Conservation (phyloP, 2,888 invertebrate species). For the Cantharis flavilabris region DNA sequence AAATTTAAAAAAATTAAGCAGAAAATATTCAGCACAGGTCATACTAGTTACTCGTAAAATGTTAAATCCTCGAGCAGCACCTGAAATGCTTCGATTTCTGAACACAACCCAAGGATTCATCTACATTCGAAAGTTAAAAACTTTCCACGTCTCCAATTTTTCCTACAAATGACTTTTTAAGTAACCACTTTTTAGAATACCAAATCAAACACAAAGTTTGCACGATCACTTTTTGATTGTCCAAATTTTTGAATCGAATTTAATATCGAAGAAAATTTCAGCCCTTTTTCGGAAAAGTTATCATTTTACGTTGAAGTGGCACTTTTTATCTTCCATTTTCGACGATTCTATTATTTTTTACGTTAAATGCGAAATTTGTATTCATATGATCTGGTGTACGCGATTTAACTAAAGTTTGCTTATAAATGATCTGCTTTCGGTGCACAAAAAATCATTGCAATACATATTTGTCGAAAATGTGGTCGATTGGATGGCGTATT, state of each 20-base stretch:
- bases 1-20: neutral
- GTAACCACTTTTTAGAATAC: neutral
- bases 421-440: slow-evolving; percentile 20
- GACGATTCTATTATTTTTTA: neutral
- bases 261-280: neutral
- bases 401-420: slow-evolving; percentile 19
- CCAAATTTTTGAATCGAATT: neutral
- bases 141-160: neutral
- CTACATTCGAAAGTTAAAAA: neutral
- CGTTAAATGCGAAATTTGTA: slow-evolving; percentile 16
- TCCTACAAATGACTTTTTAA: neutral
- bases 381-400: slow-evolving; percentile 16
- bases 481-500: slow-evolving; percentile 3
- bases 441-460: slow-evolving; percentile 18
- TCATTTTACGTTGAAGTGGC: neutral
- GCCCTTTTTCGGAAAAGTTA: neutral
- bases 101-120: neutral
- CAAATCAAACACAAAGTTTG: neutral
- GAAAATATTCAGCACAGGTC: neutral
- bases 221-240: neutral
- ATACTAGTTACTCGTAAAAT: neutral
- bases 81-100: neutral
- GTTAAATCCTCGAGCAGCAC: neutral
- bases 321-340: neutral
- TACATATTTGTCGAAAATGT: slow-evolving; percentile 14